These are phyloP conservation scores for Toxotes chatareus DNA, from an alignment of 2,113 vertebrate species.

Conservation along the genomic window DNA sequence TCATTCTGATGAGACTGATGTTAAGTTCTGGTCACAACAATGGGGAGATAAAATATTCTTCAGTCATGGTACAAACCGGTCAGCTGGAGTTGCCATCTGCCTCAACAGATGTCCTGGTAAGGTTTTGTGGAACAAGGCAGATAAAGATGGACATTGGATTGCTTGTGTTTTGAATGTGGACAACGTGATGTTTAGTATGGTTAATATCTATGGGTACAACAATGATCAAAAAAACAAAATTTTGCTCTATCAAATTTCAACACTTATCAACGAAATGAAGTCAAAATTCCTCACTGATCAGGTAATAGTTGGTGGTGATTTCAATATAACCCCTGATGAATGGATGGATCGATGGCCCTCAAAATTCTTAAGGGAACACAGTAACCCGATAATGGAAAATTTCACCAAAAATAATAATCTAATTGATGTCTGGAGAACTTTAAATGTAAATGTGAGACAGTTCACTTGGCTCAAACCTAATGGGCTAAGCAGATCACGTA, in stretches of 20 bases:
- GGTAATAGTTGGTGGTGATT: not conserved
- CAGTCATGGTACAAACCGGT: not conserved
- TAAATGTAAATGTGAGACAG: not conserved
- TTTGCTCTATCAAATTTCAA: not conserved
- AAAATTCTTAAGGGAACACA: too few relatives aligned
- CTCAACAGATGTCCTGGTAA: too few relatives aligned
- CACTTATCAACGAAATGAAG: not conserved
- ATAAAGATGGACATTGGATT: too few relatives aligned
- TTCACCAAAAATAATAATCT: not conserved
- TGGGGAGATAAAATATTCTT: not conserved
- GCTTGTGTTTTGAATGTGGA: too few relatives aligned
- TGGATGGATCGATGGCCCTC: too few relatives aligned
- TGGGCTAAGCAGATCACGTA: not conserved
- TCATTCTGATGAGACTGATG: not conserved
- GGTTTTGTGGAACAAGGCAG: too few relatives aligned
- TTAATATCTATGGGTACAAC: not conserved
- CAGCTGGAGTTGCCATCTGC: not conserved
- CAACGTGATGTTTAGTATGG: not conserved
- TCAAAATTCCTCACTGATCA: not conserved
- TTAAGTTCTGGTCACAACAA: constrained; percentile 7
- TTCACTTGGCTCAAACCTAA: not conserved
- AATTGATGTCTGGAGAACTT: not conserved
- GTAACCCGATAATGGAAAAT: too few relatives aligned
- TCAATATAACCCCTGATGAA: too few relatives aligned
- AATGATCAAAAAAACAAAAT: not conserved